Percentiles rank a stretch among this genome's conserved stretches.
These are phyloP conservation scores for Cheilosia urbana DNA, from an alignment of 2,888 invertebrate genomes.

Conservation along the genomic window DNA sequence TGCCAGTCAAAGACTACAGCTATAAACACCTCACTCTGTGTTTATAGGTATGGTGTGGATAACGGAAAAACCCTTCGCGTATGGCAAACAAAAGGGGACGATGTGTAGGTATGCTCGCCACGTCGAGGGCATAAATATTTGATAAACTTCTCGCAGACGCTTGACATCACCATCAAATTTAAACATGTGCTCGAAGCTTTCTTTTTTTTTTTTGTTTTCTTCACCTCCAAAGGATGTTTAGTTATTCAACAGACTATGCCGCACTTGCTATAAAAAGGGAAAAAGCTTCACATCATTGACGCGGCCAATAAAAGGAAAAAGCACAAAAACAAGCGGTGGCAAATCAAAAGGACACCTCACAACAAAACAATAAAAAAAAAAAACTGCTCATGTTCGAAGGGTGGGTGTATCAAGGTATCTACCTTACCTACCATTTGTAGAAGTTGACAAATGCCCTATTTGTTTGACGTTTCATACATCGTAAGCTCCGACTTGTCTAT, in stretches of 20 bases:
- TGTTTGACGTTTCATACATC: constrained; percentile 33
- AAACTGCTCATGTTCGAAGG: not conserved
- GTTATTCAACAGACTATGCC: too few relatives aligned
- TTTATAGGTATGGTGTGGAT: constrained; percentile 39
- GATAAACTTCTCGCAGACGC: constrained; percentile 49
- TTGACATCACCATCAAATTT: constrained; percentile 77
- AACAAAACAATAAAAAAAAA: not conserved
- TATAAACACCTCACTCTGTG: constrained; percentile 37
- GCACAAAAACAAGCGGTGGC: not conserved
- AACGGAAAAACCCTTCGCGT: constrained; percentile 38
- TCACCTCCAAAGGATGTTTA: not conserved
- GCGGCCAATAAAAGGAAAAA: constrained; percentile 23
- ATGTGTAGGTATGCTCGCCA: constrained; percentile 25
- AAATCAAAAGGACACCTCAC: constrained; percentile 43
- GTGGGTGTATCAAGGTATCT: not conserved
- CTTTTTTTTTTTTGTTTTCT: not conserved
- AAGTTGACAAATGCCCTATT: constrained; percentile 56
- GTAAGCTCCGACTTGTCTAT: constrained; percentile 44
- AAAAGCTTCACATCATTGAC: constrained; percentile 32
- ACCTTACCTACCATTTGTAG: constrained; percentile 15
- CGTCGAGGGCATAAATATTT: constrained; percentile 44
- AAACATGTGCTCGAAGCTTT: constrained; percentile 42
- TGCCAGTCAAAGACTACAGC: constrained; percentile 9
- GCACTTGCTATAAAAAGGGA: constrained; percentile 11
- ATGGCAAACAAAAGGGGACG: constrained; percentile 27